Conservation (phyloP, 2,888 invertebrate species). For the Epinotia brunnichana region DNA sequence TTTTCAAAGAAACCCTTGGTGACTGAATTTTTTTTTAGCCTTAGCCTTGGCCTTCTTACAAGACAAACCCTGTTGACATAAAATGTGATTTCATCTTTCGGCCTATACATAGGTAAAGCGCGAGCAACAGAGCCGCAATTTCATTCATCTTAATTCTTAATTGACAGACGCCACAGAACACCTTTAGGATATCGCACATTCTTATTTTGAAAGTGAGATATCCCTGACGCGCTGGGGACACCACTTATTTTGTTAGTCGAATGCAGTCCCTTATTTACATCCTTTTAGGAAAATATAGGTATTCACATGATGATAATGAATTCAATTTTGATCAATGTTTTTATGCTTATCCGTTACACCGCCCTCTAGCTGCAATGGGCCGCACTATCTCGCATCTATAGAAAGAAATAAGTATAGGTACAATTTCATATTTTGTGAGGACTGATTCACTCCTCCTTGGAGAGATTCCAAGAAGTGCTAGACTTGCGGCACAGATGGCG, state of each 20-base stretch:
- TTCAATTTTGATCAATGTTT: neutral
- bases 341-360: neutral
- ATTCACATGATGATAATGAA: too few species aligned
- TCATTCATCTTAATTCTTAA: neutral
- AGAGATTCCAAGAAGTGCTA: conserved; percentile 34
- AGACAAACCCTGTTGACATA: conserved; percentile 1
- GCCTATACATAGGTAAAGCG: too few species aligned
- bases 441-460: conserved; percentile 29
- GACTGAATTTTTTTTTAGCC: conserved; percentile 3
- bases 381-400: conserved; percentile 10
- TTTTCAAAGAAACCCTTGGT: conserved; percentile 20
- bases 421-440: conserved; percentile 30
- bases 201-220: neutral
- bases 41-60: conserved; percentile 19
- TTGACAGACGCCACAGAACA: neutral
- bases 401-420: conserved; percentile 9
- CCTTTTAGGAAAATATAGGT: neutral
- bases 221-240: neutral
- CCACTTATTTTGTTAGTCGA: neutral
- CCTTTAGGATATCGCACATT: neutral
- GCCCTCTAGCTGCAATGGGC: conserved; percentile 29
- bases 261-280: neutral
- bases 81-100: conserved; percentile 12
- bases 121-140: neutral
- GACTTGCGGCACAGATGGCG: conserved; percentile 25